Base-by-base conservation (phyloP, 2,888 invertebrate species). In the Scelioninae gen. 2 region DNA sequence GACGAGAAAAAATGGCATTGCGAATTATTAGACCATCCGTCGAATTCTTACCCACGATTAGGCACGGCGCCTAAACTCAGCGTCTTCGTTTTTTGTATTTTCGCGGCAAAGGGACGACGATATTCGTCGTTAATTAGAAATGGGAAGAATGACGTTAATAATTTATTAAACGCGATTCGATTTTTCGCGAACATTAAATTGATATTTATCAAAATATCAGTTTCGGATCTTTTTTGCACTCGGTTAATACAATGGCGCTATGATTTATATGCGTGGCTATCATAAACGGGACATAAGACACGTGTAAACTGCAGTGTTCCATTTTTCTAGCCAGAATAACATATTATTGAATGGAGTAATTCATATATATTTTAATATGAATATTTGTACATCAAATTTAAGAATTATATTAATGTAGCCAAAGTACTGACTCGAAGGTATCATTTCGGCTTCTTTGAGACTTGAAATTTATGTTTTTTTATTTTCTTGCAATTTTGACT, bases 181-280 rank as follows among this genome's bases (percentile, higher is more conserved):
- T 63, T 37, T 60, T 43, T 55, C 25, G 46, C 45, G 15, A 5
- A 31, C 33, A 43, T 58, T 67, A 57, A 58, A 41, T 18, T 37
- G 25, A 22, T 45, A 43, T 60, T 68, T 53, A 68, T 58, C 68
- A 53, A 68, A 68, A 58, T 68, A 68, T 58, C 67, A 50, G 43
- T 45, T 68, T 46, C 18, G 58, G 41, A 35, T 52, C 58, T 41
- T 57, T 67, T 67, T 69, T 53, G 19, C 52, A 45, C 35, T 53
- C 50, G 50, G 45, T 52, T 68, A 45, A 58, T 52, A 68, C 67
- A 67, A 65, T 48, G 65, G 41, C 46, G 31, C 22, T 18, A 48
- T 57, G 57, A 57, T 65, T 65, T 65, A 65, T 57, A 57, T 35
- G 39, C 39, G 10, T 37, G 33, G 48, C 57, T 65, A 57, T 57